These are phyloP conservation scores for Drosophila anomalata DNA, from an alignment of 2,888 invertebrate species.

Conservation along the genomic window DNA sequence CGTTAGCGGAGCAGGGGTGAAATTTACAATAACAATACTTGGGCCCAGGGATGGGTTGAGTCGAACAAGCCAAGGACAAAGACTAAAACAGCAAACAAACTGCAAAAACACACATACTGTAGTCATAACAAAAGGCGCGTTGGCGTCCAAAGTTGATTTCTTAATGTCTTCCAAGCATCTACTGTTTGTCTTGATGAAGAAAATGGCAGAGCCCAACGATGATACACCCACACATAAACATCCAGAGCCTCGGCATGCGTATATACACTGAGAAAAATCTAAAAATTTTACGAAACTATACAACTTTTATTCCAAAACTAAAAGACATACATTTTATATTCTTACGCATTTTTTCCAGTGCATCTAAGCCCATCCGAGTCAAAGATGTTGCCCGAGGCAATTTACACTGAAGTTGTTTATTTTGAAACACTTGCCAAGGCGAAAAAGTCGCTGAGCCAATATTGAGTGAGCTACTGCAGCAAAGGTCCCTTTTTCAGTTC, in stretches of 20 bases:
- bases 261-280: conserved; percentile 13
- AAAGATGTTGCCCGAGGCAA: conserved; percentile 70
- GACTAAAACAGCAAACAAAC: conserved; percentile 38
- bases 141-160: conserved; percentile 79
- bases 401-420: conserved; percentile 79
- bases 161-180: conserved; percentile 71
- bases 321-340: neutral
- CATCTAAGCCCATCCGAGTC: conserved; percentile 41
- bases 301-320: too few relatives aligned
- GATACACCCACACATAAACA: conserved; percentile 22
- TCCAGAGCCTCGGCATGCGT: conserved; percentile 24
- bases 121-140: conserved; percentile 69
- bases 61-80: conserved; percentile 56
- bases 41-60: conserved; percentile 21
- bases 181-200: conserved; percentile 69
- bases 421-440: conserved; percentile 71
- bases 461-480: conserved; percentile 45
- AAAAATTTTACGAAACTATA: too few relatives aligned
- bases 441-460: conserved; percentile 48
- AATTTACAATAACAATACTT: conserved; percentile 53
- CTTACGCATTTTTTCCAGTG: neutral
- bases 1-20: neutral
- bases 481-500: conserved; percentile 28
- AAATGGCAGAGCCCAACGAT: conserved; percentile 63
- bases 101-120: conserved; percentile 49